Evolutionary conservation across 2,888 invertebrate genomes (phyloP).

Genomic region (Drosophila conformis): DNA sequence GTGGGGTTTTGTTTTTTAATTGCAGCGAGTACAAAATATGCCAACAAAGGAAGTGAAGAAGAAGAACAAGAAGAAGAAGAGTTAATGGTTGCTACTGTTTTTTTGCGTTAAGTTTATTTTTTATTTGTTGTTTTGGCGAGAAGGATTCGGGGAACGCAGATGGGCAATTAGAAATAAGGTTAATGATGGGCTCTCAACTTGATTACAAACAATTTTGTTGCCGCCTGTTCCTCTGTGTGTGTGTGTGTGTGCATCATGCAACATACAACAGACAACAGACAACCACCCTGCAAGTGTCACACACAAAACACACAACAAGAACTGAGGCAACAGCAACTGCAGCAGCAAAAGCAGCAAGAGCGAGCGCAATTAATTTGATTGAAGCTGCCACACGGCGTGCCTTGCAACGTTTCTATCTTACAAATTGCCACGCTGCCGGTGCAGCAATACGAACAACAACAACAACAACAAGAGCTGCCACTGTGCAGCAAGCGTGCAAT

Average conservation of each 20-base stretch:
- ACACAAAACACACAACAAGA: conserved; percentile 34
- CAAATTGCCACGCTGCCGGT: conserved; percentile 67
- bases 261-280: not conserved
- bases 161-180: conserved; percentile 65
- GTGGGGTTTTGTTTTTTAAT: not conserved
- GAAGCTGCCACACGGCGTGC: conserved; percentile 83
- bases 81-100: conserved; percentile 47
- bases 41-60: not conserved
- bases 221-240: conserved; percentile 13
- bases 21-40: not conserved
- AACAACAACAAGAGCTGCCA: conserved; percentile 51
- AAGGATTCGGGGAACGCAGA: not conserved
- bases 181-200: conserved; percentile 63
- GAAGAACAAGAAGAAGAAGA: not conserved
- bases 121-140: not conserved
- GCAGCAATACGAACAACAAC: conserved; percentile 30
- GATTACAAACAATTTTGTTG: conserved; percentile 56
- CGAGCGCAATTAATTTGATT: conserved; percentile 83
- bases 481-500: conserved; percentile 83
- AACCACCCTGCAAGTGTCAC: conserved; percentile 58
- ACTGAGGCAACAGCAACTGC: conserved; percentile 10
- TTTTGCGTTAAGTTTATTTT: not conserved
- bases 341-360: conserved; percentile 32
- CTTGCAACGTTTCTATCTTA: conserved; percentile 72
- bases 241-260: not conserved